Evolutionary conservation across 2,888 invertebrate species (phyloP).

Genomic region (Dryococelus australis): DNA sequence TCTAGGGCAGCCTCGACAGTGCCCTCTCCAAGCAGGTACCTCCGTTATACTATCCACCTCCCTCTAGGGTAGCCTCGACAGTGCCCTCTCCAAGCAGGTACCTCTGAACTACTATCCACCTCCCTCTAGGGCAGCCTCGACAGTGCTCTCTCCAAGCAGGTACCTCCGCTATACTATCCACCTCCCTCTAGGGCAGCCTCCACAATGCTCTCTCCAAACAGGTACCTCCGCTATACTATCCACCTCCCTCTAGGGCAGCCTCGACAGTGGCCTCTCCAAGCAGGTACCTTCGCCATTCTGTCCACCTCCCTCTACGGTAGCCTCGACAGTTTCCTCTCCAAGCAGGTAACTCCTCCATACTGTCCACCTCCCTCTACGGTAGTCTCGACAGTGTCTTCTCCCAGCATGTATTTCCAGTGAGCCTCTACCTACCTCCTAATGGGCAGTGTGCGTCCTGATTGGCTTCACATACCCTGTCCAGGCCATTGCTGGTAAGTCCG

Average conservation of each 20-base stretch:
- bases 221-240: too few species aligned
- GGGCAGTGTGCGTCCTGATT: too few species aligned
- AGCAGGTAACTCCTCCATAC: constrained; percentile 65
- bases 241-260: constrained; percentile 84
- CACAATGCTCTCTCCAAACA: constrained; percentile 75
- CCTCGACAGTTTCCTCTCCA: constrained; percentile 75
- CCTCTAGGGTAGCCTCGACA: constrained; percentile 85
- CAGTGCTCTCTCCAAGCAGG: constrained; percentile 71
- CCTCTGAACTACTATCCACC: too few species aligned
- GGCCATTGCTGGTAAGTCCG: too few species aligned
- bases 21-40: constrained; percentile 67
- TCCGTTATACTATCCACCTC: too few species aligned
- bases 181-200: constrained; percentile 85
- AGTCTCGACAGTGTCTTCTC: constrained; percentile 79
- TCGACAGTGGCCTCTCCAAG: constrained; percentile 76
- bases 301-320: constrained; percentile 88
- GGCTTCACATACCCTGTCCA: too few species aligned
- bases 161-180: too few species aligned
- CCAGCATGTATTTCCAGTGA: constrained; percentile 64
- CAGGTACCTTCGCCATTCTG: constrained; percentile 66
- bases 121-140: constrained; percentile 87
- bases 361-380: constrained; percentile 85
- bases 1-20: constrained; percentile 83
- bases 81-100: constrained; percentile 69
- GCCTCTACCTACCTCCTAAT: too few species aligned